Conservation (phyloP, 2,888 invertebrate species). For the Drosophila mettleri region DNA sequence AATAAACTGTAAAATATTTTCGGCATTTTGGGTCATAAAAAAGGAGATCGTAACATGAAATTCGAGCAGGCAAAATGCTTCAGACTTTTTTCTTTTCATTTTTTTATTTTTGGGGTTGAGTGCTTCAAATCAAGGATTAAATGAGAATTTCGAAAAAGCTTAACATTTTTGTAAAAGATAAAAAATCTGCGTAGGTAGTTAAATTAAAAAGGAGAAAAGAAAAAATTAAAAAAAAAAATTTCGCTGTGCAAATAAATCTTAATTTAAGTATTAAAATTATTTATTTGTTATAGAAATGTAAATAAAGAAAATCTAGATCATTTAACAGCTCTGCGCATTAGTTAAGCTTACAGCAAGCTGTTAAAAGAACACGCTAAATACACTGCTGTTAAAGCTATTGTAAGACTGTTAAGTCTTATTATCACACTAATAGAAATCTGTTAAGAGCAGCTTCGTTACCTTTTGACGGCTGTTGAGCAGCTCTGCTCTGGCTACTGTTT, state of each 20-base stretch:
- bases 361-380: too few species aligned
- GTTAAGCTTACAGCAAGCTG: neutral
- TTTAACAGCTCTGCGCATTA: neutral
- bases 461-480: too few species aligned
- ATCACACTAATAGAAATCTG: neutral
- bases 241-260: neutral
- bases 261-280: neutral
- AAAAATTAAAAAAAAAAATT: neutral
- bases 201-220: neutral
- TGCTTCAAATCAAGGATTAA: slow-evolving; percentile 23
- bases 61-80: slow-evolving; percentile 36
- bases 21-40: slow-evolving; percentile 37
- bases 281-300: neutral
- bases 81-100: slow-evolving; percentile 4
- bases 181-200: slow-evolving; percentile 9
- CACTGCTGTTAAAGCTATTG: too few species aligned
- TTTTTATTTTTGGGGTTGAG: neutral
- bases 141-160: slow-evolving; percentile 34
- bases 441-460: neutral
- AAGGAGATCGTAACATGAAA: slow-evolving; percentile 39
- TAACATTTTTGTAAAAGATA: slow-evolving; percentile 35
- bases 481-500: slow-evolving; percentile 21
- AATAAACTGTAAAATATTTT: slow-evolving; percentile 72
- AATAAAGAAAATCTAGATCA: neutral
- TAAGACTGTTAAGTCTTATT: too few species aligned